Percentiles rank a stretch among this genome's conserved stretches.
These are phyloP conservation scores for Tragelaphus imberbis DNA, from an alignment of 2,113 vertebrate genomes.

Conservation along the genomic window DNA sequence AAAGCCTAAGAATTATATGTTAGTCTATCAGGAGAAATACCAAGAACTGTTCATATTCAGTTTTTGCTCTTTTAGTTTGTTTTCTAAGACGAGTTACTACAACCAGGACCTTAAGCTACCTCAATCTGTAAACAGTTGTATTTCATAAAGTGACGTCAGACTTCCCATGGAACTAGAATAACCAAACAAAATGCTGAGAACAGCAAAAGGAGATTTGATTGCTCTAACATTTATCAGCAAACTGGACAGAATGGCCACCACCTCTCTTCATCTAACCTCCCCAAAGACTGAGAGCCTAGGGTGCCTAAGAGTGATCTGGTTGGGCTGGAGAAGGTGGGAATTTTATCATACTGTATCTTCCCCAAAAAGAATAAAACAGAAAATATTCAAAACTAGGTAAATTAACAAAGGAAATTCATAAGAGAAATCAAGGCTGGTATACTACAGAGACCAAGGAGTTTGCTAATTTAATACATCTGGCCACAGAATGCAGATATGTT, in stretches of 20 bases:
- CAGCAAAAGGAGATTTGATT: background rate
- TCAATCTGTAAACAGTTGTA: background rate
- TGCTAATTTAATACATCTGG: background rate
- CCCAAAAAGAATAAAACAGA: background rate
- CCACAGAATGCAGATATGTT: background rate
- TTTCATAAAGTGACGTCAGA: background rate
- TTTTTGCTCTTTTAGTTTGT: background rate
- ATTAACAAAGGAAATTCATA: background rate
- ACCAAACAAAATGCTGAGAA: background rate
- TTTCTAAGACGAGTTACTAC: background rate
- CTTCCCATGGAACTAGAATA: background rate
- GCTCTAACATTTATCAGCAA: background rate
- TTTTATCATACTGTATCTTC: background rate
- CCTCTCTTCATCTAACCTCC: background rate
- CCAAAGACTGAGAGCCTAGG: background rate
- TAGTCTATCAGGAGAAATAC: background rate
- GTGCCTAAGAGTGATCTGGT: background rate
- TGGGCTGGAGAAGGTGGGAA: background rate
- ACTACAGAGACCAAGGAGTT: background rate
- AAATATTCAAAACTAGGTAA: background rate
- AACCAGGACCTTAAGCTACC: background rate
- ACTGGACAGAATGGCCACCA: background rate
- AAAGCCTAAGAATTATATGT: background rate
- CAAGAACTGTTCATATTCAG: background rate
- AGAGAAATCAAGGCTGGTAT: background rate